These are phyloP conservation scores for Vidua chalybeata DNA, from an alignment of 2,113 vertebrate species.

Conservation along the genomic window DNA sequence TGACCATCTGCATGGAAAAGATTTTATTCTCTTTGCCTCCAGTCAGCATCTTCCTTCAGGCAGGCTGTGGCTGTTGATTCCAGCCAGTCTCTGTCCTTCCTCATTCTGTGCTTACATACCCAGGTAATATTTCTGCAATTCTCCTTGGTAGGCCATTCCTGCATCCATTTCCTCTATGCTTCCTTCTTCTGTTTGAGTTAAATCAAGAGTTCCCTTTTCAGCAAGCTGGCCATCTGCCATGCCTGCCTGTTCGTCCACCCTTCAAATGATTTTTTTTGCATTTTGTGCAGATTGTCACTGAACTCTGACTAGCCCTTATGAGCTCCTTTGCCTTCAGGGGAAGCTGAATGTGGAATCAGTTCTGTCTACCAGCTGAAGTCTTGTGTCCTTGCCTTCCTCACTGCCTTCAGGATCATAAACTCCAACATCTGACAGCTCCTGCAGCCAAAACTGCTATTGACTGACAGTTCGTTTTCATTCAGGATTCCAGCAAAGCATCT, in stretches of 20 bases:
- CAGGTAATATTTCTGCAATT: background rate
- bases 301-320: background rate
- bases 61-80: background rate
- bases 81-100: background rate
- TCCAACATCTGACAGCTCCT: slow-evolving; percentile 18
- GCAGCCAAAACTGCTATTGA: background rate
- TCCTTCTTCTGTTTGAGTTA: background rate
- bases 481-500: background rate
- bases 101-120: background rate
- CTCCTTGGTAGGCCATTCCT: background rate
- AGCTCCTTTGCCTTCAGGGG: background rate
- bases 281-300: background rate
- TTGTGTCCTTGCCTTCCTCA: background rate
- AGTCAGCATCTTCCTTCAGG: background rate
- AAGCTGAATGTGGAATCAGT: background rate
- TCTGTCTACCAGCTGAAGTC: background rate
- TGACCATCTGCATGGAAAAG: background rate
- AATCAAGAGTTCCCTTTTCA: background rate
- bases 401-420: background rate
- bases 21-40: background rate
- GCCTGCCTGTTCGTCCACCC: background rate
- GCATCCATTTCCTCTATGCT: background rate
- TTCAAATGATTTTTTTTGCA: background rate
- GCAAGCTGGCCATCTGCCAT: background rate
- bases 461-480: background rate